A percentile compares a stretch with the other conserved stretches of the same genome.
These are phyloP conservation scores for Psilopsiagon aymara DNA, from an alignment of 2,113 vertebrate species.

Conservation along the genomic window DNA sequence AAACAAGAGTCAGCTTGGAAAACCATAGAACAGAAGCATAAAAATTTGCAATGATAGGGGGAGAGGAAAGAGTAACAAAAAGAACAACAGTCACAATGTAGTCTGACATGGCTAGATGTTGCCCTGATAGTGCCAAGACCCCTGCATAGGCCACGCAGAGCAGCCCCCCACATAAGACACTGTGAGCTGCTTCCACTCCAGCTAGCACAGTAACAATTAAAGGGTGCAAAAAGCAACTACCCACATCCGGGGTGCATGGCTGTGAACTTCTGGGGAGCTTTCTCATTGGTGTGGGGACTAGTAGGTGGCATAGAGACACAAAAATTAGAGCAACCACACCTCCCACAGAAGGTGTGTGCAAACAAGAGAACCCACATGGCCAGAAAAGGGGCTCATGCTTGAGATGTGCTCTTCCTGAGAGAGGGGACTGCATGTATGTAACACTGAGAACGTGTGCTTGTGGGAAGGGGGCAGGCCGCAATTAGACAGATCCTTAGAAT, in stretches of 20 bases:
- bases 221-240: neutral
- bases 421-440: fast-evolving
- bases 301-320: neutral
- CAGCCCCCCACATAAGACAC: fast-evolving
- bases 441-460: neutral
- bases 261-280: neutral
- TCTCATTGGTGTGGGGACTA: neutral
- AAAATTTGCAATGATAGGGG: fast-evolving
- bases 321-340: neutral
- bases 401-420: neutral
- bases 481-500: neutral
- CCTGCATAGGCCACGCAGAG: neutral
- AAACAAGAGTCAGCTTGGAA: neutral
- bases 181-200: neutral
- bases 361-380: fast-evolving
- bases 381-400: neutral
- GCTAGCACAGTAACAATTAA: neutral
- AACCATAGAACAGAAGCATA: neutral
- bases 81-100: neutral
- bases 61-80: neutral
- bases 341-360: neutral
- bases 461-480: neutral
- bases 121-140: neutral
- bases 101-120: neutral
- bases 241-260: neutral